These are phyloP conservation scores for Pelosia muscerda DNA, from an alignment of 2,888 invertebrate genomes.

Conservation along the genomic window DNA sequence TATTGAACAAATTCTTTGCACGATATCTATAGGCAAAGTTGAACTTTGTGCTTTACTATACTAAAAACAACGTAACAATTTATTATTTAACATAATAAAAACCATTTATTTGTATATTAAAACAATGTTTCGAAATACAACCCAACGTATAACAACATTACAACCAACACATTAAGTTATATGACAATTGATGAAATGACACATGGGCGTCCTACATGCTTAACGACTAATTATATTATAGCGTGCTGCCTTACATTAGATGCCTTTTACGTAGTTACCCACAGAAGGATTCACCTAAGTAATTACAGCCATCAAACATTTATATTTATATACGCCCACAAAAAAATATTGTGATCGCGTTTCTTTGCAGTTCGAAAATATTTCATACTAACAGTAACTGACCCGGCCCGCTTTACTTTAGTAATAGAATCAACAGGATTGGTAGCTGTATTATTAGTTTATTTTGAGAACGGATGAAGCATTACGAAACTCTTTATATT, in stretches of 20 bases:
- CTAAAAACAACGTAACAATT: neutral
- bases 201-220: constrained; percentile 58
- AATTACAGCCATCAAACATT: constrained; percentile 23
- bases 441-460: no score
- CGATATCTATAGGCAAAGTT: no score
- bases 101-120: neutral
- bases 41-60: neutral
- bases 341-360: neutral
- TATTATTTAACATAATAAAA: neutral
- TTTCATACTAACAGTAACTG: neutral
- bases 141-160: neutral
- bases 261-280: constrained; percentile 24
- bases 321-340: neutral
- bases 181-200: constrained; percentile 43
- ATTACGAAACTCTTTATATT: no score
- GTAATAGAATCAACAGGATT: no score
- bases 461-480: no score
- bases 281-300: constrained; percentile 28
- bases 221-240: constrained; percentile 69
- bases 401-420: no score
- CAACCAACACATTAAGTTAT: constrained; percentile 9
- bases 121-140: neutral
- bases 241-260: constrained; percentile 66
- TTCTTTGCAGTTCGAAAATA: neutral
- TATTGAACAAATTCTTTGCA: no score